Evolutionary conservation across 2,113 vertebrate genomes (phyloP), one percentile per base, ranked within the genome.

Genomic region (Calidris pygmaea): DNA sequence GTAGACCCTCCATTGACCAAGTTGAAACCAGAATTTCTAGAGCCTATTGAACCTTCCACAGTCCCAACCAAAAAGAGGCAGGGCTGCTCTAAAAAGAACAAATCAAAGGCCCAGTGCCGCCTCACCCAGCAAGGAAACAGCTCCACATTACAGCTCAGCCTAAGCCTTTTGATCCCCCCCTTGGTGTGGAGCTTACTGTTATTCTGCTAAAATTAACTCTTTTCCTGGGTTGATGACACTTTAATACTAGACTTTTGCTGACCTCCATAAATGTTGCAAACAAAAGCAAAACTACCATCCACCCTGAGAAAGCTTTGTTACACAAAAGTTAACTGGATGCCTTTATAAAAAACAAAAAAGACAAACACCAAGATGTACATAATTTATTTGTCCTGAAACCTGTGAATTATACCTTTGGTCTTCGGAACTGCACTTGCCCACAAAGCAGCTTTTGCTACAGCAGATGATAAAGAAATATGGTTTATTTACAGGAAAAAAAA

Each of bases 11-110:
- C 99, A 3, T 81, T 99, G 96, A 99, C 98, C 79, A 99, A 98
- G 81, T 88, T 99, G 86, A 98, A 96, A 95, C 99, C 99, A 1
- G 98, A 99, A 20, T 98, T 98, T 67, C 97, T 99, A 80, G 98
- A 99, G 94, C 98, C 98, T 34, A 98, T 99, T n/a, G 99, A 98
- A 90, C 98, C 98, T 32, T 99, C 99, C 41, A 99, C 99, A 97
- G 96, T 98, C 0, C 99, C 99, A 63, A 99, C 99, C 72, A 99
- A 98, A 97, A 99, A 99, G 98, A 99, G 99, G 97, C 99, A 99
- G 84, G 99, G 99, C 94, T 99, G 99, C 84, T 98, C 98, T 81
- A 99, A 99, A 97, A 99, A 99, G 97, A 99, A 99, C 93, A 99
- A 98, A 92, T 99, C 99, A 75, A 99, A 99, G 95, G 97, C 98